phyloP scores from a whole-genome alignment of 1,140 invertebrate genomes.

The Delia radicum region DNA sequence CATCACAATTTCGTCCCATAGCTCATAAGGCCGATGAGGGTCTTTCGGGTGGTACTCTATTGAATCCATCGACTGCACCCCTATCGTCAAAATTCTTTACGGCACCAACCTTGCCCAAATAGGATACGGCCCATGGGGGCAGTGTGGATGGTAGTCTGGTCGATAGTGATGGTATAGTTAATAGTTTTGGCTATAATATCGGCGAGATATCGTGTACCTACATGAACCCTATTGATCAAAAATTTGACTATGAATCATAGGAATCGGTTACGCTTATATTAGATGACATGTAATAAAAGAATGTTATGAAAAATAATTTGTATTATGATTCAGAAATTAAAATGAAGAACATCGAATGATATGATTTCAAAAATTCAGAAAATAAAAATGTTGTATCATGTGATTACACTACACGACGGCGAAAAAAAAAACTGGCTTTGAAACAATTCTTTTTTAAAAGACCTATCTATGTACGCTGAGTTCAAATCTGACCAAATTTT shows the following conservation, averaged over 20 bases:
- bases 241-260: conserved; percentile 49
- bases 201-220: conserved; percentile 54
- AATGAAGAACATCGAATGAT: too few relatives aligned
- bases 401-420: too few relatives aligned
- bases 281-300: conserved; percentile 29
- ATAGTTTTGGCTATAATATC: conserved; percentile 49
- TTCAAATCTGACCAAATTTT: too few relatives aligned
- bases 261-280: not conserved
- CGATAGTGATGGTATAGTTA: conserved; percentile 31
- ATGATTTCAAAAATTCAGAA: too few relatives aligned
- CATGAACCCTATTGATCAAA: conserved; percentile 54
- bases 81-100: conserved; percentile 54
- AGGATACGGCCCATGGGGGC: conserved; percentile 55
- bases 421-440: too few relatives aligned
- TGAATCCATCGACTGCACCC: conserved; percentile 52
- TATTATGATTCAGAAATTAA: too few relatives aligned
- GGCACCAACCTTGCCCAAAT: conserved; percentile 53
- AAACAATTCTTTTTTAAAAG: too few relatives aligned
- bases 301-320: too few relatives aligned
- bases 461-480: too few relatives aligned
- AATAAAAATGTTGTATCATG: too few relatives aligned
- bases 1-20: conserved; percentile 56
- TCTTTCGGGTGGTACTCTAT: conserved; percentile 16
- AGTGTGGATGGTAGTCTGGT: conserved; percentile 38
- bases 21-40: conserved; percentile 45